Evolutionary conservation across 2,888 invertebrate genomes (phyloP).

Genomic region (Theodoxus fluviatilis): DNA sequence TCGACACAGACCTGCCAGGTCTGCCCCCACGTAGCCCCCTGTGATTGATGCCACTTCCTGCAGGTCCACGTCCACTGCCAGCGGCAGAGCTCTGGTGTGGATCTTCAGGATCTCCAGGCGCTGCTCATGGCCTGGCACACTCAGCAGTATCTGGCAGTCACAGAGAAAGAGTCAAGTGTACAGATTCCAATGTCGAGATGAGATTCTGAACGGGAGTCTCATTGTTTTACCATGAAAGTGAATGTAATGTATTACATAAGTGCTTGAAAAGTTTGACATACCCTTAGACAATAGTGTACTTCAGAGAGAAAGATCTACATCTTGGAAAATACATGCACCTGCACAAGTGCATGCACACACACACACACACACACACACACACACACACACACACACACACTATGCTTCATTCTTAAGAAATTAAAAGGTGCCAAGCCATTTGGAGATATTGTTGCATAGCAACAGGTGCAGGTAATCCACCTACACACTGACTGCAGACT

Average conservation of each 20-base stretch:
- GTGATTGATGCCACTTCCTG: constrained; percentile 67
- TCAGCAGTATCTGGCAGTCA: constrained; percentile 68
- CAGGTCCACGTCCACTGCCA: constrained; percentile 43
- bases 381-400: neutral
- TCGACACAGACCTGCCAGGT: constrained; percentile 68
- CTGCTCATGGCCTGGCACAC: constrained; percentile 67
- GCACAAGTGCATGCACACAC: too few species aligned
- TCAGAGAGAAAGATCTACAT: neutral
- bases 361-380: neutral
- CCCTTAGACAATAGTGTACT: too few species aligned
- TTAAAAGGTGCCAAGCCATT: neutral
- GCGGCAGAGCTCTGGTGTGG: constrained; percentile 42
- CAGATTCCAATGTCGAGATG: too few species aligned
- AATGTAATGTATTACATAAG: too few species aligned
- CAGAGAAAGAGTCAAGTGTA: too few species aligned
- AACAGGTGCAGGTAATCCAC: neutral
- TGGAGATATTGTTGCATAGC: neutral
- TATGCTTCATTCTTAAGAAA: neutral
- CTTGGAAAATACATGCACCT: neutral
- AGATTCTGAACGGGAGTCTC: too few species aligned
- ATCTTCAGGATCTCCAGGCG: constrained; percentile 66
- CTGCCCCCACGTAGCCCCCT: constrained; percentile 71
- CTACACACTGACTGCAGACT: neutral
- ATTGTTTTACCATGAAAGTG: too few species aligned
- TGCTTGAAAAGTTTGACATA: too few species aligned